These are phyloP conservation scores for Ecliptopera silaceata DNA, from an alignment of 2,888 invertebrate species.

Conservation along the genomic window DNA sequence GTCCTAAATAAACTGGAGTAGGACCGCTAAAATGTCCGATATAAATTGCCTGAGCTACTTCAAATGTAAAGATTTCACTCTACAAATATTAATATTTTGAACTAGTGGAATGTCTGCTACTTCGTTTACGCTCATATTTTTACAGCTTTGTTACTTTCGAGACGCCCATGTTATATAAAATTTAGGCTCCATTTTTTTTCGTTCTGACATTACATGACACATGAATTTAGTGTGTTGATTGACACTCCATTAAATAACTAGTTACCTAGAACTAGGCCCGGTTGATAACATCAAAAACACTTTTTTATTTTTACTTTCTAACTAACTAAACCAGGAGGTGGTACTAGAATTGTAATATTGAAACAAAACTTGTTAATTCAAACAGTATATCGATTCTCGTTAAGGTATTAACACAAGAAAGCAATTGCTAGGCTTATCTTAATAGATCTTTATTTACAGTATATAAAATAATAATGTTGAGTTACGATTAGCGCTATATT, in stretches of 20 bases:
- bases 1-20: conserved; percentile 69
- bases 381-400: conserved; percentile 20
- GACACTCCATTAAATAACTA: too few species aligned
- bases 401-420: conserved; percentile 19
- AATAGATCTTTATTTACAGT: conserved; percentile 18
- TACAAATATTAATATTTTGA: conserved; percentile 12
- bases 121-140: neutral
- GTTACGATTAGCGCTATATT: conserved; percentile 53
- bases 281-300: too few species aligned
- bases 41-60: conserved; percentile 31
- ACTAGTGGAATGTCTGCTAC: neutral
- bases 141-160: too few species aligned
- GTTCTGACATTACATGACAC: too few species aligned
- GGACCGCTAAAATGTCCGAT: conserved; percentile 56
- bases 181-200: too few species aligned
- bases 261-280: too few species aligned
- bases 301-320: too few species aligned
- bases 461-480: conserved; percentile 19
- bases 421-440: conserved; percentile 19
- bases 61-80: conserved; percentile 17
- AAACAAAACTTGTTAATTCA: conserved; percentile 9
- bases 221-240: too few species aligned
- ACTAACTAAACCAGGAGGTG: too few species aligned
- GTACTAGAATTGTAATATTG: too few species aligned
- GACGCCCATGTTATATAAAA: too few species aligned